Percentiles rank a stretch among this genome's conserved stretches.
phyloP scores from a whole-genome alignment of 2,113 vertebrate species.

The Morone saxatilis region DNA sequence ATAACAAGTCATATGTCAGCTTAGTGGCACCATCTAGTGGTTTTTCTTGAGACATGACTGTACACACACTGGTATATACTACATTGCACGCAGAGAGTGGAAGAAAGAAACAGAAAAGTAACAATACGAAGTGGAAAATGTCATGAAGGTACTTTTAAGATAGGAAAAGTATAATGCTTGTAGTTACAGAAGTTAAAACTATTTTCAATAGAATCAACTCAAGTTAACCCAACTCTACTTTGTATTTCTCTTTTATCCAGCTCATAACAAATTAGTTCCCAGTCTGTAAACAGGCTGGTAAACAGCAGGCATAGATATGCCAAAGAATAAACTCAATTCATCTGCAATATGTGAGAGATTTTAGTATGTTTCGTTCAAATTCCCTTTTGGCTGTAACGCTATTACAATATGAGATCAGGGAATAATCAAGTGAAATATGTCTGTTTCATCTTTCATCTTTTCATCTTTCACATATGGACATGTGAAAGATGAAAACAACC shows the following conservation, averaged over 20 bases:
- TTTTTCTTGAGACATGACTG: not conserved
- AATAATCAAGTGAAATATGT: constrained; percentile 14
- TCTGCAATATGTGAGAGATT: constrained; percentile 22
- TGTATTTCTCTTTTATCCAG: not conserved
- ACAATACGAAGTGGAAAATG: not conserved
- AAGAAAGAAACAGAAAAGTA: not conserved
- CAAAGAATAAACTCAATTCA: constrained; percentile 7
- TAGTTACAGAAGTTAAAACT: not conserved
- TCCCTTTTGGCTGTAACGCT: constrained; percentile 10
- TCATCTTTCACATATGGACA: not conserved
- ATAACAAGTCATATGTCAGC: not conserved
- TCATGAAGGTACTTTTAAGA: not conserved
- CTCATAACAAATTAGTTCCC: not conserved
- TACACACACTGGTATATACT: not conserved
- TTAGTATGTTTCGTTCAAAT: constrained; percentile 27
- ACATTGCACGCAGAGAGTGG: not conserved
- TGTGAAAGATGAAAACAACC: constrained; percentile 22
- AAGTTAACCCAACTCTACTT: not conserved
- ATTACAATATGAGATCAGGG: constrained; percentile 9
- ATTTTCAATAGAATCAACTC: not conserved
- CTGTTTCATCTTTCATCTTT: not conserved
- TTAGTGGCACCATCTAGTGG: constrained; percentile 60
- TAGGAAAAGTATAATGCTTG: not conserved
- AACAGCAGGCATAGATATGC: constrained; percentile 20
- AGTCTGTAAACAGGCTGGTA: constrained; percentile 2